Evolutionary conservation across 1,140 invertebrate genomes (phyloP).

Genomic region (Drosophila bocqueti): DNA sequence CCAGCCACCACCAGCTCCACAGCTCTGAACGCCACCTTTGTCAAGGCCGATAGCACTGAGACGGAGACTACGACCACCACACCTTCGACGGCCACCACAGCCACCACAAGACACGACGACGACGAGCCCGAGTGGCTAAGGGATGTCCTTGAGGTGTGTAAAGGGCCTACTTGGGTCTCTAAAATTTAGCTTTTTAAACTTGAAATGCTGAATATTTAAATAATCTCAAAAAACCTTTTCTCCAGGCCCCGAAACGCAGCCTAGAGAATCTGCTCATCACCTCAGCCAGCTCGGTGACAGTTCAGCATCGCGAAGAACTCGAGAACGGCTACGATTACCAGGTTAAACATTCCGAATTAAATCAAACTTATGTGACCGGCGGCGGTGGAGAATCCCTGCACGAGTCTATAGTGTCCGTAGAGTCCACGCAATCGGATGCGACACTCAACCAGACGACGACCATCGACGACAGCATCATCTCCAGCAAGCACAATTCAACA

Average conservation of each 20-base stretch:
- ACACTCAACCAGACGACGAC: slow-evolving; percentile 81
- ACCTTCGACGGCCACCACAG: slow-evolving; percentile 69
- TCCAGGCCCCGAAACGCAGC: slow-evolving; percentile 84
- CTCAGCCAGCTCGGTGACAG: slow-evolving; percentile 20
- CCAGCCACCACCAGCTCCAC: slow-evolving; percentile 36
- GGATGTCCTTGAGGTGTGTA: slow-evolving; percentile 85
- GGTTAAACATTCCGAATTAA: slow-evolving; percentile 73
- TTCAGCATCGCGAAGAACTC: slow-evolving; percentile 52
- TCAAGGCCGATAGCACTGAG: slow-evolving; percentile 69
- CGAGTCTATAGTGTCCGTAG: slow-evolving; percentile 83
- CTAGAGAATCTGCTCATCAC: slow-evolving; percentile 79
- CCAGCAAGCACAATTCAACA: slow-evolving; percentile 83
- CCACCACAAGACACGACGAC: slow-evolving; percentile 83
- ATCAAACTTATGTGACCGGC: slow-evolving; percentile 68
- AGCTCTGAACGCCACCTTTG: slow-evolving; percentile 63
- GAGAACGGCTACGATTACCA: slow-evolving; percentile 49
- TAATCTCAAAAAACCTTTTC: background rate
- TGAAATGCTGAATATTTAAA: background rate
- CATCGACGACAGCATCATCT: slow-evolving; percentile 84
- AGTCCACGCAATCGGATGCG: slow-evolving; percentile 82
- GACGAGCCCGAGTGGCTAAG: slow-evolving; percentile 87
- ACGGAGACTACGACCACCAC: slow-evolving; percentile 71
- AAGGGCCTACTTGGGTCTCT: background rate
- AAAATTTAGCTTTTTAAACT: background rate
- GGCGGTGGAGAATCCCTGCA: slow-evolving; percentile 68